phyloP scores from a whole-genome alignment of 2,888 invertebrate species.

The Trissolcus brochymenae region DNA sequence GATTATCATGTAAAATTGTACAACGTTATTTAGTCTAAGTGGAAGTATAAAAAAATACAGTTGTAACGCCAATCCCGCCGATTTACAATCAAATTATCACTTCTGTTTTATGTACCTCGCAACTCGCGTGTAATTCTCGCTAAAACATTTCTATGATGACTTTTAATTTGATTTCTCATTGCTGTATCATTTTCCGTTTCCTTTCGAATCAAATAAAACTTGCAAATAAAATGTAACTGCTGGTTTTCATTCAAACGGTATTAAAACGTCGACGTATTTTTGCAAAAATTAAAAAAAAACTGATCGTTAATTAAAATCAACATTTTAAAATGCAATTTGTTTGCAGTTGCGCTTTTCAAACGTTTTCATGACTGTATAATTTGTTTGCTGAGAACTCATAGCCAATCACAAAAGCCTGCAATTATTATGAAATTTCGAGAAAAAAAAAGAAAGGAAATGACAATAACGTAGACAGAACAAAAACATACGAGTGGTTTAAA shows the following conservation, averaged over 20 bases:
- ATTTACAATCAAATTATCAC: slow-evolving; percentile 9
- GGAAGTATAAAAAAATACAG: slow-evolving; percentile 2
- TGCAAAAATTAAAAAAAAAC: no score
- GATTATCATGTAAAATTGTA: slow-evolving; percentile 27
- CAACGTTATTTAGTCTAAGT: slow-evolving; percentile 16
- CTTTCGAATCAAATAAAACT: no score
- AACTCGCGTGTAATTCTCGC: not conserved
- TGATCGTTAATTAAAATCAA: no score
- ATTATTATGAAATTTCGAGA: slow-evolving; percentile 30
- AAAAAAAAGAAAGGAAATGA: slow-evolving; percentile 27
- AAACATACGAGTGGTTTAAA: slow-evolving; percentile 2
- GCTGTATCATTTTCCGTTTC: no score
- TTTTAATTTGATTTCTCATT: not conserved
- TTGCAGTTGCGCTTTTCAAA: not conserved
- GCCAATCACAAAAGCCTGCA: slow-evolving; percentile 10
- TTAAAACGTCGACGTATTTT: no score
- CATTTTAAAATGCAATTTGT: slow-evolving; percentile 5
- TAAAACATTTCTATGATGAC: slow-evolving; percentile 4
- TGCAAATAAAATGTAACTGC: no score
- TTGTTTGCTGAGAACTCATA: slow-evolving; percentile 20
- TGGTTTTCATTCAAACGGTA: no score
- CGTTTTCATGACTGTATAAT: slow-evolving; percentile 18
- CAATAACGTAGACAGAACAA: slow-evolving; percentile 16
- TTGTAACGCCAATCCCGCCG: slow-evolving; percentile 6
- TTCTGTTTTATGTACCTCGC: not conserved